Base-by-base conservation (phyloP, 2,113 vertebrate genomes). In the Apteryx owenii region DNA sequence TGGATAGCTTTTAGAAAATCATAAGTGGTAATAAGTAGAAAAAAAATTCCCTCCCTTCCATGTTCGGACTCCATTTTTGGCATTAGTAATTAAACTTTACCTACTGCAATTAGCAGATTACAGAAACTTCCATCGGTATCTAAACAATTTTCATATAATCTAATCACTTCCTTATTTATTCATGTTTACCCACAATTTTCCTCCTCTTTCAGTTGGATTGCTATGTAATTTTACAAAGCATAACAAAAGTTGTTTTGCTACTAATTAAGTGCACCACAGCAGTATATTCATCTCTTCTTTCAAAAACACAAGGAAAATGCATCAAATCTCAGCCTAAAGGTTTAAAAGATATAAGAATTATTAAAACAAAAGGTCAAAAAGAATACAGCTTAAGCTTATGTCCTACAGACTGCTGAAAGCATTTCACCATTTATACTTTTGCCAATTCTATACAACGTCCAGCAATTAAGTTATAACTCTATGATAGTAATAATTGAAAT, bases 1-100 rank as follows among this genome's bases (percentile, higher is more conserved):
- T 97, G 97, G 90, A 97, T 48, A 96, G 44, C 69, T 97, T 97
- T 97, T 81, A 95, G 80, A 96, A 97, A 98, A 96, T 44, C 53
- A 1, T 93, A 96, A 98, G 92, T 36, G 71, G 91, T 91, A 97
- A 97, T 89, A 94, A 96, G 71, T 58, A 70, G 85, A 93, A 89
- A 60, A 60, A 88, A 96, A 95, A 94, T 42, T 79, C 72, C 56
- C 73, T 93, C 69, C 40, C 62, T 95, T 93, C 78, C 44, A 75
- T 44, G n/a, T 64, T 89, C 40, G 72, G 62, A 28, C 68, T 92
- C 36, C 81, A 88, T 81, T 97, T 97, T 89, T 96, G 90, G 62
- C 82, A 94, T 90, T 36, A 82, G 66, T 65, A 98, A 98, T 97
- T 95, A 96, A 96, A 94, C 28, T 65, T 51, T 83, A 96, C 79